phyloP scores from a whole-genome alignment of 2,888 invertebrate species.

The Crossocerus cetratus region DNA sequence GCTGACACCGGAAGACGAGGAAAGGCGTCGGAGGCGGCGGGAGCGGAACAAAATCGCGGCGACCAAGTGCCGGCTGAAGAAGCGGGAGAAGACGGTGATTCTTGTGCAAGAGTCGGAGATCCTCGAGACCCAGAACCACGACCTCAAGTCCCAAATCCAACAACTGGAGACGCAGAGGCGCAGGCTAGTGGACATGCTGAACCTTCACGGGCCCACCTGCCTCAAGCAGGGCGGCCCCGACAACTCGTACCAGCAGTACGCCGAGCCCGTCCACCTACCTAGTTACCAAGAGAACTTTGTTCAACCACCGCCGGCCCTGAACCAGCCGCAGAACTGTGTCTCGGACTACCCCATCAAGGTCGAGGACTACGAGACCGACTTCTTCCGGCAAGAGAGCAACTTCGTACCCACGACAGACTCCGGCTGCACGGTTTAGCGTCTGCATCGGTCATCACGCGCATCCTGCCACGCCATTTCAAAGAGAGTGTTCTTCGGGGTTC shows the following conservation, averaged over 20 bases:
- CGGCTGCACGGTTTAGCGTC: conserved; percentile 71
- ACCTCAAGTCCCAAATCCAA: conserved; percentile 89
- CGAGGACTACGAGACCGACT: conserved; percentile 71
- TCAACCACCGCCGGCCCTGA: conserved; percentile 61
- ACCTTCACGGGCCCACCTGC: conserved; percentile 86
- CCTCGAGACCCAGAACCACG: conserved; percentile 90
- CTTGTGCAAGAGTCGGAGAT: conserved; percentile 91
- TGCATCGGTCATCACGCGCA: conserved; percentile 22
- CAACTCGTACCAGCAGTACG: conserved; percentile 74
- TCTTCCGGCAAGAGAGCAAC: conserved; percentile 70
- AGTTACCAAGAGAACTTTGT: conserved; percentile 75
- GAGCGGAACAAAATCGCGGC: conserved; percentile 97
- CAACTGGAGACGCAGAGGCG: conserved; percentile 88
- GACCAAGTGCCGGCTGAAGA: conserved; percentile 95
- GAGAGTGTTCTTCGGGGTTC: conserved; percentile 10
- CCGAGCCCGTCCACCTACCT: conserved; percentile 69
- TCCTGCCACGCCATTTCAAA: conserved; percentile 34
- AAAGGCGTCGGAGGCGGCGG: conserved; percentile 88
- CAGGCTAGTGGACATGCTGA: conserved; percentile 88
- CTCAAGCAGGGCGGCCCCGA: conserved; percentile 78
- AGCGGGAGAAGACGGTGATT: conserved; percentile 91
- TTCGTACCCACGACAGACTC: conserved; percentile 71
- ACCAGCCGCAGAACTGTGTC: conserved; percentile 71
- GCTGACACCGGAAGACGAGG: conserved; percentile 95
- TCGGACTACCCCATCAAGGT: conserved; percentile 73